Evolutionary conservation across 92 coral and sea anemone genomes (phyloP).

Genomic region (Galaxea fascicularis): DNA sequence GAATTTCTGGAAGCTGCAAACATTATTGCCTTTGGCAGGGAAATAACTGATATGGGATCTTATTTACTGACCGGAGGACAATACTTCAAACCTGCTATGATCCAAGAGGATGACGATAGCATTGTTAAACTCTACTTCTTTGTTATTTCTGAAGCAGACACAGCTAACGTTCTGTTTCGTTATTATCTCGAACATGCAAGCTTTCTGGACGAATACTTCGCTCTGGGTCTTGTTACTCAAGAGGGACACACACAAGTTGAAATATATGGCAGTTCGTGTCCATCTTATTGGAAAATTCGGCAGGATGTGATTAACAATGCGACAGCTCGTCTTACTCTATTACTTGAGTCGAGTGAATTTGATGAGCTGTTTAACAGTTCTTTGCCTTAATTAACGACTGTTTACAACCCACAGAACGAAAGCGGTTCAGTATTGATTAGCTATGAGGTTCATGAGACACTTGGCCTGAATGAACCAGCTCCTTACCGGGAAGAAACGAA

Average conservation of each 20-base stretch:
- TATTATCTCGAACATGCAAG: conserved; percentile 83
- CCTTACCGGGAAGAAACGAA: too few species aligned
- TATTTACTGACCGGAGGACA: conserved; percentile 78
- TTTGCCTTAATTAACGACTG: background rate
- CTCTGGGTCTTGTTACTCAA: conserved; percentile 70
- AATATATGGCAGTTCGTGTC: conserved; percentile 82
- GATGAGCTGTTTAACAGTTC: background rate
- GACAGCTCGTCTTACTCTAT: conserved; percentile 26
- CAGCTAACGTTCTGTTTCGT: conserved; percentile 64
- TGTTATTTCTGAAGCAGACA: conserved; percentile 75
- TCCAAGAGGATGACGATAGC: conserved; percentile 81
- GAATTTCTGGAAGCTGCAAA: conserved; percentile 66
- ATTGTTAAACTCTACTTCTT: conserved; percentile 82
- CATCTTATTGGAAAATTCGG: conserved; percentile 82
- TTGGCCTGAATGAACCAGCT: too few species aligned
- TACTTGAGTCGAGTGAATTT: conserved; percentile 9
- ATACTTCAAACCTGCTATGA: conserved; percentile 86
- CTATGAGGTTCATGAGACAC: too few species aligned
- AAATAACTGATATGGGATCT: conserved; percentile 66
- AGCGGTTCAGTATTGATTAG: too few species aligned
- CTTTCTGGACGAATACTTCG: conserved; percentile 84
- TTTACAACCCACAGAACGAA: too few species aligned
- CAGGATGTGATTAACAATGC: conserved; percentile 67
- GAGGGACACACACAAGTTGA: conserved; percentile 75
- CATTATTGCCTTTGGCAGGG: conserved; percentile 82